A percentile compares a stretch with the other conserved stretches of the same genome.
phyloP scores from a whole-genome alignment of 2,797 vertebrate species.

The Ctenopoma kingsleyae region DNA sequence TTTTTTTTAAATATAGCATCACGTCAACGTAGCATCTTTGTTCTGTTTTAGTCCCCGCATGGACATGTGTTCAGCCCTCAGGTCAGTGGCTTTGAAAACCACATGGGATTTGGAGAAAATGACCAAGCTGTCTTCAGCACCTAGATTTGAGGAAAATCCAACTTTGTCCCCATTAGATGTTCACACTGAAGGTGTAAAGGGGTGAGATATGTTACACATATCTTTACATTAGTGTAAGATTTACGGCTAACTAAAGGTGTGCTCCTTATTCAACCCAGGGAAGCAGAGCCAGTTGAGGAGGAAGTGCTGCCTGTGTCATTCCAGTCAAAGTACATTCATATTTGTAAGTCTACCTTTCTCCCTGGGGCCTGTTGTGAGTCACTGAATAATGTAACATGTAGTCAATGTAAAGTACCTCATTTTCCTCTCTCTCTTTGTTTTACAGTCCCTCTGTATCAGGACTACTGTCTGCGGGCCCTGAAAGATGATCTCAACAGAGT shows the following conservation, averaged over 20 bases:
- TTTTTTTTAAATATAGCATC: neutral
- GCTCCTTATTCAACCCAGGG: constrained; percentile 45
- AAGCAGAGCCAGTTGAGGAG: constrained; percentile 35
- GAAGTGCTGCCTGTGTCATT: constrained; percentile 44
- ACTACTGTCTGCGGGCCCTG: constrained; percentile 76
- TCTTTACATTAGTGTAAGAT: neutral
- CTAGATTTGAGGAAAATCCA: neutral
- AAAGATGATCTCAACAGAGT: constrained; percentile 57
- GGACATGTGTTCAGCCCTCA: constrained; percentile 69
- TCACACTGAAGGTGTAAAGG: constrained; percentile 9
- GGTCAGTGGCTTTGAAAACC: constrained; percentile 40
- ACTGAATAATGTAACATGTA: neutral
- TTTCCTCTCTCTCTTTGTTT: neutral
- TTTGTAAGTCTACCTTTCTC: constrained; percentile 72
- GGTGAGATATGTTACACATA: constrained; percentile 51
- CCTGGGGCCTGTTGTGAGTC: neutral
- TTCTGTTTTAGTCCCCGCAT: constrained; percentile 45
- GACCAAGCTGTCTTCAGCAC: constrained; percentile 34
- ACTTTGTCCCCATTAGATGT: constrained; percentile 2
- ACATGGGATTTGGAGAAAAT: constrained; percentile 43
- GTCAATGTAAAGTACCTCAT: neutral
- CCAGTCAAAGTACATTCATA: constrained; percentile 75
- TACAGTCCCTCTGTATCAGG: constrained; percentile 86
- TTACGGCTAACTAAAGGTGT: neutral
- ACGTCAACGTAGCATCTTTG: neutral